Percentiles rank a stretch among this genome's conserved stretches.
Conservation (phyloP, 2,888 invertebrate species). For the Zaprionus bogoriensis region DNA sequence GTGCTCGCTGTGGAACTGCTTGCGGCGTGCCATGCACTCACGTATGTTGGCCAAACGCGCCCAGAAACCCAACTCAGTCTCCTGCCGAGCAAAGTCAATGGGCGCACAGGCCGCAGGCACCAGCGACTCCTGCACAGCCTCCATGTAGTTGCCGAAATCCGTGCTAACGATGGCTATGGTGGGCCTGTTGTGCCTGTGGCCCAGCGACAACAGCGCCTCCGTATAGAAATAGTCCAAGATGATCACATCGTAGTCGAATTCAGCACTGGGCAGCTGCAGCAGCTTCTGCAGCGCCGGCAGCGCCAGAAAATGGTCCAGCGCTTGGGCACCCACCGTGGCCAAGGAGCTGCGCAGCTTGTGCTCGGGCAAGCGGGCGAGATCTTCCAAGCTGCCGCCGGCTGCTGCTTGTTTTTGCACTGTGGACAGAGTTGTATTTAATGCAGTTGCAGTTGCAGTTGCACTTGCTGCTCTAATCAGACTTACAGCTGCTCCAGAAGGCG, state of each 20-base stretch:
- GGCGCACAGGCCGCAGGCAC: conserved; percentile 84
- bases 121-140: conserved; percentile 83
- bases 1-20: conserved; percentile 73
- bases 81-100: conserved; percentile 80
- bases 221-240: conserved; percentile 83
- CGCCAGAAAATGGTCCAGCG: conserved; percentile 76
- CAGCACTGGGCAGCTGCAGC: conserved; percentile 70
- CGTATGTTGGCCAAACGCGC: conserved; percentile 84
- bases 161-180: conserved; percentile 81
- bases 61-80: conserved; percentile 82
- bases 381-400: conserved; percentile 52
- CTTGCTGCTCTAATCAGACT: conserved; percentile 7
- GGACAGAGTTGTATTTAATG: no score
- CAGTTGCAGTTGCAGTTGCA: no score
- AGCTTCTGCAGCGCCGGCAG: conserved; percentile 58
- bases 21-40: conserved; percentile 73
- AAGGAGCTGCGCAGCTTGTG: conserved; percentile 68
- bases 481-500: conserved; percentile 80
- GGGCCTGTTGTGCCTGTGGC: conserved; percentile 81
- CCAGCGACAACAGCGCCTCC: conserved; percentile 82
- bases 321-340: conserved; percentile 68
- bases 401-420: conserved; percentile 64
- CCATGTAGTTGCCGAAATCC: conserved; percentile 83
- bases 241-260: conserved; percentile 83
- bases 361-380: conserved; percentile 50